These are phyloP conservation scores for Coelopa pilipes DNA, from an alignment of 2,888 invertebrate genomes.

Conservation along the genomic window DNA sequence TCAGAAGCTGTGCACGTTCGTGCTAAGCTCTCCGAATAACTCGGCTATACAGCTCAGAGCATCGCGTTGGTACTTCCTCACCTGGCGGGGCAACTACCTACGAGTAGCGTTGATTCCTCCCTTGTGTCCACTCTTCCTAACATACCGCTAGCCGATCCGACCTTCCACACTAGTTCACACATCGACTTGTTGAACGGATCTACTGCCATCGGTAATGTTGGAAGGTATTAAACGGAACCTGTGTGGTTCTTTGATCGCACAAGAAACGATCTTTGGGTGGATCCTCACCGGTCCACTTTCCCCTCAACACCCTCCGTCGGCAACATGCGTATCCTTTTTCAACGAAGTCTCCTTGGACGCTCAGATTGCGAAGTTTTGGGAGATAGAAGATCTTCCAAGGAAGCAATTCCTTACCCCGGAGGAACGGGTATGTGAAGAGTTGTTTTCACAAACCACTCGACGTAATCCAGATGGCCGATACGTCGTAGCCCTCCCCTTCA, in stretches of 20 bases:
- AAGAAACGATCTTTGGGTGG: constrained; percentile 40
- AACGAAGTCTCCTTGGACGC: constrained; percentile 29
- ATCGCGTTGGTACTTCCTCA: constrained; percentile 13
- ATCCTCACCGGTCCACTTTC: constrained; percentile 38
- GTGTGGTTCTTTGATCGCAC: constrained; percentile 20
- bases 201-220: not conserved
- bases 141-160: not conserved
- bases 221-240: constrained; percentile 23
- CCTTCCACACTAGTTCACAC: constrained; percentile 20
- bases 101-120: not conserved
- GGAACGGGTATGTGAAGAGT: not conserved
- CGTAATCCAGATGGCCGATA: not conserved
- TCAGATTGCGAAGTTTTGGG: constrained; percentile 36
- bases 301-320: not conserved
- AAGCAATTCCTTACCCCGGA: not conserved
- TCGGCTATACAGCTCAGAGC: constrained; percentile 4
- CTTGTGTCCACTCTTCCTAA: not conserved
- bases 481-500: constrained; percentile 1
- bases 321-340: constrained; percentile 1
- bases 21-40: not conserved
- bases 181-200: constrained; percentile 1
- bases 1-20: constrained; percentile 19
- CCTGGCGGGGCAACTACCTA: constrained; percentile 1
- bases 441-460: not conserved
- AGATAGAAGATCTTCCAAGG: constrained; percentile 15